A percentile compares a stretch with the other conserved stretches of the same genome.
Conservation (phyloP, 2,113 vertebrate species). For the Vulpes vulpes region DNA sequence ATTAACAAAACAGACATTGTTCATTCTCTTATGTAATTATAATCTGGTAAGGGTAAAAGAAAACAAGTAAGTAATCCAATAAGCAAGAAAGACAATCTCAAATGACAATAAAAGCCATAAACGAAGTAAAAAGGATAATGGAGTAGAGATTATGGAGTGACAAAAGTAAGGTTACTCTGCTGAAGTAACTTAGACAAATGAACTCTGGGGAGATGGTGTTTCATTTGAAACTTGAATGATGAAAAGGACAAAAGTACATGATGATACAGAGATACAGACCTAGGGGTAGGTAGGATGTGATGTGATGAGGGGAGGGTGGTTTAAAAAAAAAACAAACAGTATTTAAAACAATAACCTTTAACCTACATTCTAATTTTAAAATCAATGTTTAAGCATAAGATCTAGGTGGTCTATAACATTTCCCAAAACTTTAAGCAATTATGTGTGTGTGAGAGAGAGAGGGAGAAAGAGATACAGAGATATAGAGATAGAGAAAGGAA, state of each 20-base stretch:
- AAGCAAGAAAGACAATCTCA: not conserved
- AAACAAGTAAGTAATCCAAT: not conserved
- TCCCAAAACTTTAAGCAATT: not conserved
- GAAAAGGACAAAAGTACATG: not conserved
- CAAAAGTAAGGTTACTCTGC: not conserved
- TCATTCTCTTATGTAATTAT: not conserved
- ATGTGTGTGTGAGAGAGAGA: not conserved
- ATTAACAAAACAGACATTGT: not conserved
- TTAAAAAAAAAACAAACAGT: not conserved
- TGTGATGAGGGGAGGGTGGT: not conserved
- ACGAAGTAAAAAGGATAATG: not conserved
- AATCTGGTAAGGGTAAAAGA: not conserved
- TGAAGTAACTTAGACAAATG: not conserved
- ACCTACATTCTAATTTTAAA: not conserved
- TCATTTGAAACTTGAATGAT: not conserved
- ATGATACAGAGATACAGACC: too few species aligned
- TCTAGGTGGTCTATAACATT: not conserved
- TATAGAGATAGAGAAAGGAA: not conserved
- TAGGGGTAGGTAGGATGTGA: not conserved
- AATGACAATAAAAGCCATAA: not conserved
- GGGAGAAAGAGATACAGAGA: fast-evolving
- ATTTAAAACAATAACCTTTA: not conserved
- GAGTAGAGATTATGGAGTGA: not conserved
- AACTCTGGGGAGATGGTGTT: not conserved
- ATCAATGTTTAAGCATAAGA: not conserved